These are phyloP conservation scores for Eulimnadia texana DNA, from an alignment of 1,140 invertebrate species.

Conservation along the genomic window DNA sequence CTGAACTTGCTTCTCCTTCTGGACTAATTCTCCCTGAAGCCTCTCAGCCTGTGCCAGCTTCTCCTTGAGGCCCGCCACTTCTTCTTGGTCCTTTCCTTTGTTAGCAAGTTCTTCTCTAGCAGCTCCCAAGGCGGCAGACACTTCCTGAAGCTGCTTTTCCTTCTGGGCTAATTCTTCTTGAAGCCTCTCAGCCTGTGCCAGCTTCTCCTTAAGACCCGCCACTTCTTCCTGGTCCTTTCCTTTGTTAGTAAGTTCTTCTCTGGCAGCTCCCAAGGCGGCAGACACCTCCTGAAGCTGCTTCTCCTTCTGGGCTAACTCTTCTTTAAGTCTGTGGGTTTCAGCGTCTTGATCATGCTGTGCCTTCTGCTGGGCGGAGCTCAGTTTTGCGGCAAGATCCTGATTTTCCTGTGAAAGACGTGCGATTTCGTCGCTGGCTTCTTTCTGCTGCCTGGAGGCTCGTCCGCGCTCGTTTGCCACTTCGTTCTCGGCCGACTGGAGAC, in stretches of 20 bases:
- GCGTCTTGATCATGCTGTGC: background rate
- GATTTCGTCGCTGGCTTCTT: background rate
- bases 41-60: no score
- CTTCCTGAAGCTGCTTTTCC: slow-evolving; percentile 30
- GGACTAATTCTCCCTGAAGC: no score
- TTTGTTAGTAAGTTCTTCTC: no score
- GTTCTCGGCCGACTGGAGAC: background rate
- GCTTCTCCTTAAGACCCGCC: background rate
- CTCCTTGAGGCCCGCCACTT: background rate
- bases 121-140: slow-evolving; percentile 26
- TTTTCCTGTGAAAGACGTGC: background rate
- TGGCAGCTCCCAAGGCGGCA: slow-evolving; percentile 25
- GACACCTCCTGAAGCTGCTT: slow-evolving; percentile 31
- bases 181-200: no score
- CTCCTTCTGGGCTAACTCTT: slow-evolving; percentile 27
- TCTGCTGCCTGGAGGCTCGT: background rate
- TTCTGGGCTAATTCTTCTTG: no score
- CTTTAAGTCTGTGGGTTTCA: no score
- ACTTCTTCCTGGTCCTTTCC: slow-evolving; percentile 21
- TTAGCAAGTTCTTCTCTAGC: no score
- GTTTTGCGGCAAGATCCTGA: background rate
- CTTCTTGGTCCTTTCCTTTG: slow-evolving; percentile 23
- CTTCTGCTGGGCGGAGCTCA: background rate
- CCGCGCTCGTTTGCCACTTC: background rate
- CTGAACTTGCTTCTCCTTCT: slow-evolving; percentile 30